Evolutionary conservation across 1,140 invertebrate species (phyloP).

Genomic region (Drusus annulatus): DNA sequence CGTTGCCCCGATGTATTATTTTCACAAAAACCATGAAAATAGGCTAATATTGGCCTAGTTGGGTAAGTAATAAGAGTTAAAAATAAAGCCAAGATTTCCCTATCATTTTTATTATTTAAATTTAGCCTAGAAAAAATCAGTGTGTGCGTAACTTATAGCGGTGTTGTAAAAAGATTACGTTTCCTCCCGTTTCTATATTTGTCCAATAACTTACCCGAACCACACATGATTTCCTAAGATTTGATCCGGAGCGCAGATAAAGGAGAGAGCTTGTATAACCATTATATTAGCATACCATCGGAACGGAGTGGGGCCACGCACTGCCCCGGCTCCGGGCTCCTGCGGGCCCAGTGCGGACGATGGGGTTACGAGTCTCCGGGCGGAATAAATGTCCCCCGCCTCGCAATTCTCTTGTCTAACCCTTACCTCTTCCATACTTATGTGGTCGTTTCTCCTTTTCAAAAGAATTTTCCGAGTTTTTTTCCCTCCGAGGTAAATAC

Average conservation of each 20-base stretch:
- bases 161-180: constrained; percentile 51
- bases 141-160: constrained; percentile 11
- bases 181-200: constrained; percentile 44
- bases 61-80: too few relatives aligned
- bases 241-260: constrained; percentile 57
- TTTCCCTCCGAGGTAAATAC: constrained; percentile 44
- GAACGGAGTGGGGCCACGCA: constrained; percentile 40
- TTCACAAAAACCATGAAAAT: too few relatives aligned
- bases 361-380: constrained; percentile 59
- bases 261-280: constrained; percentile 49
- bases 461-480: constrained; percentile 41
- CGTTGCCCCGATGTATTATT: too few relatives aligned
- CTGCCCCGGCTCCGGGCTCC: constrained; percentile 43
- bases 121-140: constrained; percentile 15
- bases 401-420: constrained; percentile 55
- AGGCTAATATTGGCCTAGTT: too few relatives aligned
- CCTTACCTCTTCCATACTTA: constrained; percentile 54
- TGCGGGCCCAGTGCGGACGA: constrained; percentile 57
- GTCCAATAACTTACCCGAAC: constrained; percentile 54
- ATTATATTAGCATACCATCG: constrained; percentile 59
- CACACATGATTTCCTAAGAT: constrained; percentile 58
- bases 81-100: too few relatives aligned
- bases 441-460: constrained; percentile 44
- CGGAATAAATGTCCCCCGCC: constrained; percentile 58
- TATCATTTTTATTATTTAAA: not conserved